phyloP scores from a whole-genome alignment of 2,888 invertebrate genomes.

The Andrena dorsata region DNA sequence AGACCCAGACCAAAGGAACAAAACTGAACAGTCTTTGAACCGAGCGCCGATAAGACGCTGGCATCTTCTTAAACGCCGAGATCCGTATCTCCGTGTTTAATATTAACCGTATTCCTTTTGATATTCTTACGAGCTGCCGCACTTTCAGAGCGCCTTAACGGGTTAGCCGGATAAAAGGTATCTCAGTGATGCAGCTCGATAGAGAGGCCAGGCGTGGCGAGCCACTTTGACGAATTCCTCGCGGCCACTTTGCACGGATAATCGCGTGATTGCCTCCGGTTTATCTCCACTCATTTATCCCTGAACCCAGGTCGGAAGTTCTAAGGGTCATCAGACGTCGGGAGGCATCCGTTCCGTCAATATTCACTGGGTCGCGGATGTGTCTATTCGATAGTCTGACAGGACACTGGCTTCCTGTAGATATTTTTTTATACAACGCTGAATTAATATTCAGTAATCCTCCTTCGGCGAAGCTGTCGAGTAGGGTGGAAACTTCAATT shows the following conservation, averaged over 20 bases:
- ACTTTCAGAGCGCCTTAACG: conserved; percentile 67
- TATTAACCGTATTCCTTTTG: conserved; percentile 82
- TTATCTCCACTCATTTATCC: conserved; percentile 53
- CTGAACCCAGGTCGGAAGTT: conserved; percentile 19
- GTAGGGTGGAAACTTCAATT: background rate
- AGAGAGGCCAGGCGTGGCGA: conserved; percentile 41
- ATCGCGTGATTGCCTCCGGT: conserved; percentile 54
- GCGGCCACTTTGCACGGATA: conserved; percentile 63
- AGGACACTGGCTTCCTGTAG: background rate
- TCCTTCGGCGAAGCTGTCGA: background rate
- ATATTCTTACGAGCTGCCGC: conserved; percentile 71
- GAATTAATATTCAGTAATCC: background rate
- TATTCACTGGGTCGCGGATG: background rate
- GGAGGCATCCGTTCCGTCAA: background rate
- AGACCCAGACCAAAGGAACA: conserved; percentile 69
- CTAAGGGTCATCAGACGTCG: background rate
- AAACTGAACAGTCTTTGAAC: conserved; percentile 76
- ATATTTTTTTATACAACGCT: too few relatives aligned
- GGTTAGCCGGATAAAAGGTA: conserved; percentile 66
- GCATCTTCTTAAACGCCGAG: conserved; percentile 76
- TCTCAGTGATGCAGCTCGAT: conserved; percentile 38
- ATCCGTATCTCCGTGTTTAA: conserved; percentile 80
- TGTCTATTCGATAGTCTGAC: background rate
- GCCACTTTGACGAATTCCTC: conserved; percentile 65
- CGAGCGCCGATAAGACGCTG: conserved; percentile 69